Base-by-base conservation (phyloP, 2,888 invertebrate species). In the Scotopteryx bipunctaria region DNA sequence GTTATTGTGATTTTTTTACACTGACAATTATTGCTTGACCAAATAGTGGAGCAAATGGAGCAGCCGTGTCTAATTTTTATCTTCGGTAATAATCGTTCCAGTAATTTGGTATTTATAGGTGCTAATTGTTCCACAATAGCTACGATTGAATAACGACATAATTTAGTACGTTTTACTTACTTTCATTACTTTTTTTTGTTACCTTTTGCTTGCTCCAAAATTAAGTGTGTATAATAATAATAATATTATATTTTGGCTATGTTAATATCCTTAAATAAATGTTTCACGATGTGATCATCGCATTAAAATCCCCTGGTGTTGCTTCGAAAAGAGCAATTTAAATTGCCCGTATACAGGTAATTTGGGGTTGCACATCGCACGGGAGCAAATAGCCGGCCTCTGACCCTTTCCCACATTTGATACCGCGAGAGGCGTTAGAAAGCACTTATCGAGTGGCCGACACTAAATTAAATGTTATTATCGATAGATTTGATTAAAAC, bases 331-430 rank as follows among this genome's bases (percentile, higher is more conserved):
- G n/a, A 1, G 8, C 32, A 32, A 15, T 15, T 14, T 31, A 2
- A 32, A 32, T 15, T 2, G 32, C 8, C 32, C 3, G 32, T 15
- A 3, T 32, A 14, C 3, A 3, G 15, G 8, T 15, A 2, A 1
- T 15, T 31, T 31, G 32, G 31, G 32, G 42, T 23, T 44, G 66
- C 53, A 53, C 63, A 61, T 58, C 56, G 55, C 59, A 63, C 80
- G 74, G 84, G 78, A 83, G 84, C 81, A 69, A 76, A 80, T 75
- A 76, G 69, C 69, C 75, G 82, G 84, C 84, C 85, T 80, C 40
- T 79, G 75, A 67, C 73, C 78, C 64, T 67, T 83, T 86, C 83
- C 78, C 85, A 83, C 80, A 81, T 78, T 73, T 66, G 76, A 74
- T 71, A 67, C 40, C 41, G 49, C 47, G 69, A 64, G 70, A 76